Evolutionary conservation across 2,888 invertebrate genomes (phyloP), one percentile per base, ranked within the genome.

Genomic region (Drosophila aldrichi): DNA sequence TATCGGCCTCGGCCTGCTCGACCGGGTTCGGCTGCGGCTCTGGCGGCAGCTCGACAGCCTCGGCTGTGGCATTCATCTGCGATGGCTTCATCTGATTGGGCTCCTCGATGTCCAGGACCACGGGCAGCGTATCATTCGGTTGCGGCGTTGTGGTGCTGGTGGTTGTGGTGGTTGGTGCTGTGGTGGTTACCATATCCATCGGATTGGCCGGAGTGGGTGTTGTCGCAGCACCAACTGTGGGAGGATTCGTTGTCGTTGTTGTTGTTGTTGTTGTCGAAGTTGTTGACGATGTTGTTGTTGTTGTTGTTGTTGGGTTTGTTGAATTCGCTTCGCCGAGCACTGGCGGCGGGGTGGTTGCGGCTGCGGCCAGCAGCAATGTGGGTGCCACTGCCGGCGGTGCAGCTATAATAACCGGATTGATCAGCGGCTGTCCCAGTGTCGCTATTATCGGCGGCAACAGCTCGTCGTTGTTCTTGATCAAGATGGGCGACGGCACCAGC

Each of bases 361-460:
- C 6, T 70, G 60, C 5, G 76, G 44, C 73, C 55, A 58, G 54
- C 41, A 70, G 18, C 7, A 64, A 34, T 12, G 74, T 43, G n/a
- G 79, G 51, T 12, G 49, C 18, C 14, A 49, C 34, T 2, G 20
- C 49, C 34, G 10, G 44, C 9, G 25, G 25, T 18, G 81, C 71
- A 16, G 77, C 51, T 51, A 89, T 71, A 14, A 91, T 80, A 29
- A 91, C 59, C 5, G 88, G 85, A 55, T 90, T 91, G 2, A 86
- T 89, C 3, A 86, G 66, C 20, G 86, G 82, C 18, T 90, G 81
- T 0, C 80, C 84, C 48, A 92, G 69, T 0, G 91, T 84, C 5
- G 91, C 81, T 22, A 93, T 89, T 3, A 92, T 70, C 43, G 92
- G 89, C 1, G 92, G 90, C 69, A 91, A 44, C 10, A 91, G 57